phyloP scores from a whole-genome alignment of 2,113 vertebrate species.

The Paramisgurnus dabryanus region DNA sequence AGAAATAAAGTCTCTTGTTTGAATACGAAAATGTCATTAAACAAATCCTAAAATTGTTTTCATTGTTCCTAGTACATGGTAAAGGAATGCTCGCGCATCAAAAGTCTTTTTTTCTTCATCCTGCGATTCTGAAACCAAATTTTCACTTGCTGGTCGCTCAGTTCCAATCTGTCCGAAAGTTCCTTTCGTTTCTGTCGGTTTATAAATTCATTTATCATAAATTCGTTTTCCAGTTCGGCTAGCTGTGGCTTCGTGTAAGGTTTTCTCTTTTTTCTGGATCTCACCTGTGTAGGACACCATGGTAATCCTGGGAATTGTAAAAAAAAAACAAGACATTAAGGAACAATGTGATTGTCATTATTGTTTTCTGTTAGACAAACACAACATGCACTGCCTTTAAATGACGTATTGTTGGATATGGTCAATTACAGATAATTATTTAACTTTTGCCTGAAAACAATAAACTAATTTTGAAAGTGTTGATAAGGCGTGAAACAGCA shows the following conservation, averaged over 20 bases:
- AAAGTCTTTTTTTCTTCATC: constrained; percentile 94
- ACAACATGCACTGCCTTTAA: not conserved
- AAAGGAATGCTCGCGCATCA: constrained; percentile 87
- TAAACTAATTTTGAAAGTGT: not conserved
- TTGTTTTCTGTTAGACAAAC: not conserved
- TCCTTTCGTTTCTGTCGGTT: constrained; percentile 93
- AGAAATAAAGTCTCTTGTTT: constrained; percentile 2
- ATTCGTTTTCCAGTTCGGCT: constrained; percentile 91
- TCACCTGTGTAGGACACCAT: constrained; percentile 86
- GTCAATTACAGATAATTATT: not conserved
- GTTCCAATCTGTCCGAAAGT: constrained; percentile 87
- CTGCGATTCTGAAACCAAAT: constrained; percentile 86
- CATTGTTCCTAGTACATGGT: constrained; percentile 65
- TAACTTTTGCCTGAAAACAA: not conserved
- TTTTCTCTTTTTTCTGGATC: constrained; percentile 90
- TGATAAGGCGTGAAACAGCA: not conserved
- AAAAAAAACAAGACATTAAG: not conserved
- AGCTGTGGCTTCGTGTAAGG: constrained; percentile 93
- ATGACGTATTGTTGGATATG: not conserved
- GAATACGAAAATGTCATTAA: constrained; percentile 58
- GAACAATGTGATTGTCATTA: too few species aligned
- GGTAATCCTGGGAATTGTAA: constrained; percentile 76
- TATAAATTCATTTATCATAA: constrained; percentile 92
- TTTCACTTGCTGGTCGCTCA: constrained; percentile 82
- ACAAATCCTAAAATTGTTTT: constrained; percentile 30